These are phyloP conservation scores for Dallia pectoralis DNA, from an alignment of 2,797 vertebrate genomes.

Conservation along the genomic window DNA sequence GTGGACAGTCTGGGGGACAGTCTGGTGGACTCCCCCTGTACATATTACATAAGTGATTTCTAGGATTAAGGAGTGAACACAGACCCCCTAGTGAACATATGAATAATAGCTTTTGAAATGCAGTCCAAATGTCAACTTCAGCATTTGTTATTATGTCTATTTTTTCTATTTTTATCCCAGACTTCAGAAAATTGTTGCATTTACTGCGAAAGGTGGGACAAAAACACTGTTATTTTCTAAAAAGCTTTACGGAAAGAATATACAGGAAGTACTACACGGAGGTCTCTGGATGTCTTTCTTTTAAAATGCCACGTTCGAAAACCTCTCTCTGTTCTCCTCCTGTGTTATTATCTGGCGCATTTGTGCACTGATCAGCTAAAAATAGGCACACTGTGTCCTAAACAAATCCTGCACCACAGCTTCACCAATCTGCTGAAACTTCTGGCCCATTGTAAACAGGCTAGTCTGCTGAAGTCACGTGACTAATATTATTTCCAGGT, in stretches of 20 bases:
- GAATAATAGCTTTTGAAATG: conserved; percentile 30
- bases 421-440: too few species aligned
- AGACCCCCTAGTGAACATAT: conserved; percentile 12
- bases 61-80: too few species aligned
- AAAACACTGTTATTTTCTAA: conserved; percentile 53
- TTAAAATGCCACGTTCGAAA: not conserved
- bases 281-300: conserved; percentile 10
- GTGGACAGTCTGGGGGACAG: too few species aligned
- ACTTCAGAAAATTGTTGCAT: conserved; percentile 47
- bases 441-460: too few species aligned
- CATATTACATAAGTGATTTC: too few species aligned
- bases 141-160: conserved; percentile 18
- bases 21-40: too few species aligned
- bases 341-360: not conserved
- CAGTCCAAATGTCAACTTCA: conserved; percentile 51
- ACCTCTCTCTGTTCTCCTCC: too few species aligned
- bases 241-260: conserved; percentile 50
- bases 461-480: too few species aligned
- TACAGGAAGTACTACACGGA: conserved; percentile 23
- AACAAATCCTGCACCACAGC: too few species aligned
- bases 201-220: conserved; percentile 33
- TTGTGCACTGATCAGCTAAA: too few species aligned
- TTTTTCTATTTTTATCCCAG: conserved; percentile 33
- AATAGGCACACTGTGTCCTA: too few species aligned
- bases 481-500: too few species aligned